These are phyloP conservation scores for Apodemia hepburni DNA, from an alignment of 2,888 invertebrate genomes.

Conservation along the genomic window DNA sequence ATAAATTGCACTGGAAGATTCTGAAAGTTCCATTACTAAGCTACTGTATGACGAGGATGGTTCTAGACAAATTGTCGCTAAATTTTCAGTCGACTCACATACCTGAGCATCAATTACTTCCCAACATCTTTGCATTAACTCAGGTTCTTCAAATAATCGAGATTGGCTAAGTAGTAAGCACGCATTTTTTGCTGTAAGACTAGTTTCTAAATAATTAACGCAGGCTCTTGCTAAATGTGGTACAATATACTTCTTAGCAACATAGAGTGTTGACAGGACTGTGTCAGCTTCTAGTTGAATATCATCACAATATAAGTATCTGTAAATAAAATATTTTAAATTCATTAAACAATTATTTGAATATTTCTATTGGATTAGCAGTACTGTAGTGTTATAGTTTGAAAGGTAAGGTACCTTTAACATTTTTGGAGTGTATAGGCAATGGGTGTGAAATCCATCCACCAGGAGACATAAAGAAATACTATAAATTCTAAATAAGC, in stretches of 20 bases:
- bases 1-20: constrained; percentile 59
- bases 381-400: too few relatives aligned
- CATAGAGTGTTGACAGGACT: constrained; percentile 95
- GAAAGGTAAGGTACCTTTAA: too few relatives aligned
- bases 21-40: constrained; percentile 62
- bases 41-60: constrained; percentile 69
- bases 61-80: constrained; percentile 59
- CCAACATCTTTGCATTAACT: constrained; percentile 98
- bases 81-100: constrained; percentile 79
- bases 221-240: constrained; percentile 96
- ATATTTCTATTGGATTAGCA: too few relatives aligned
- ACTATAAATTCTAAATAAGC: too few relatives aligned
- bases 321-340: constrained; percentile 57
- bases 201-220: constrained; percentile 96
- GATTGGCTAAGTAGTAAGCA: constrained; percentile 97
- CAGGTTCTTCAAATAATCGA: constrained; percentile 96
- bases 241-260: constrained; percentile 98
- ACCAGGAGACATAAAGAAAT: too few relatives aligned
- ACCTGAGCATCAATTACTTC: constrained; percentile 98
- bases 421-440: too few relatives aligned
- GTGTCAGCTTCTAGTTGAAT: constrained; percentile 97
- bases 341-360: constrained; percentile 4
- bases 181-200: constrained; percentile 97
- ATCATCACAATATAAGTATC: constrained; percentile 98
- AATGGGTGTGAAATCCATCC: too few relatives aligned